Evolutionary conservation across 2,797 vertebrate species (phyloP), one percentile per base, ranked within the genome.

Genomic region (Dromococcyx pavoninus): DNA sequence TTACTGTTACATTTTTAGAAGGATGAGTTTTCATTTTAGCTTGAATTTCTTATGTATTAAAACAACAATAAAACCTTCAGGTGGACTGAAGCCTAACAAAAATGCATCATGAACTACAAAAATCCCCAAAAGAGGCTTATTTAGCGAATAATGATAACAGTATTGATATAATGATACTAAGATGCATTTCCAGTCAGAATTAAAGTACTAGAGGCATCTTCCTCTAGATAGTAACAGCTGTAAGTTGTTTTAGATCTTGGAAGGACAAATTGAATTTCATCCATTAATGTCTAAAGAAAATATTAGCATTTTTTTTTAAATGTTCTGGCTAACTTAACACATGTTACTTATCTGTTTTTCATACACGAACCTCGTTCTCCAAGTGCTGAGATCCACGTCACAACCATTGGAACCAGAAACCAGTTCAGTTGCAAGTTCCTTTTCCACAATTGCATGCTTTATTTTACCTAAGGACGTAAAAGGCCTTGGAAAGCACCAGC

Each of bases 291-390:
- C 83, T 60, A 58, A 78, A 75, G 73, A 81, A 88, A 91, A 90
- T 50, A 33, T 61, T 91, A 86, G 60, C 50, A 6, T 88, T 80
- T 86, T 88, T 88, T 83, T 86, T 78, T 88, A 60, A 91, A 89
- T 43, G 76, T 70, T 91, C 77, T 24, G 6, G 21, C 46, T 89
- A 76, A 73, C 35, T 51, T 53, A 65, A 57, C 69, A 66, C 90
- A 57, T 89, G 79, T 85, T 86, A 91, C 62, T 94, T 95, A 80
- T 69, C 80, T 74, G 35, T n/a, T 73, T 67, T 69, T 93, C 58
- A 73, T 86, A 17, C 65, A 67, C 9, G 9, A 82, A 75, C 48
- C 24, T 94, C 71, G 21, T 84, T 82, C 65, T 82, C 33, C 6
- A 3, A 89, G 32, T 64, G 80, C 67, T 3, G 43, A 91, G 65